Evolutionary conservation across 30 jellyfish, hydroid and myxozoan species (phyloP), one percentile per base, ranked within the genome.

Genomic region (Turritopsis rubra): DNA sequence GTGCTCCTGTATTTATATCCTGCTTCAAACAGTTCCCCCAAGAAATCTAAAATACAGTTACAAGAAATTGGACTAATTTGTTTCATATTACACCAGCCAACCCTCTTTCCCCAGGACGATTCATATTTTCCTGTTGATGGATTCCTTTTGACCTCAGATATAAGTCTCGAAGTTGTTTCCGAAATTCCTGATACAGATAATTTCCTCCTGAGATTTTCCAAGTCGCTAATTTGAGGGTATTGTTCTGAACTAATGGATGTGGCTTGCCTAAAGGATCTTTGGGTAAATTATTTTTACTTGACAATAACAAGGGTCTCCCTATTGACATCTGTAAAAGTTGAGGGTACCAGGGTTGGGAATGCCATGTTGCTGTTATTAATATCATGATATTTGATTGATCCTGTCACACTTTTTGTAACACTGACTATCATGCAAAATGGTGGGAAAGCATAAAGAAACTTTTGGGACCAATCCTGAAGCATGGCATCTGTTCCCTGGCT

Each of bases 201-300:
- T 41, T 13, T 41, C 60, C 13, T 41, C 60, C 60, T 81, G 87
- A 81, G 66, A 75, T 52, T 30, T 26, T 75, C 83, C 83, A 75
- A 13, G 66, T 70, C 83, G 21, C 83, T 22, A 75, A 75, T 26
- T n/a, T 75, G 26, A 75, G 28, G 9, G 60, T 5, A 13, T 75
- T 28, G 83, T 75, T 75, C 28, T 28, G 28, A 22, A 75, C 66
- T 28, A 75, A 75, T 75, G 83, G 83, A 75, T 75, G 76, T 75
- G 60, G 54, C 41, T 30, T 52, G 26, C 77, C 1, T n/a, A n/a
- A 27, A 68, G 77, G 77, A 68, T 68, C 19, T 27, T n/a, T 68
- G 28, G 19, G 30, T 86, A 75, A 27, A 54, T 65, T 22, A 60
- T 75, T 23, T 81, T 77, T 18, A 16, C 1, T 68, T n/a, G 77